These are phyloP conservation scores for Amblyjoppa proteus DNA, from an alignment of 2,888 invertebrate species.

Conservation along the genomic window DNA sequence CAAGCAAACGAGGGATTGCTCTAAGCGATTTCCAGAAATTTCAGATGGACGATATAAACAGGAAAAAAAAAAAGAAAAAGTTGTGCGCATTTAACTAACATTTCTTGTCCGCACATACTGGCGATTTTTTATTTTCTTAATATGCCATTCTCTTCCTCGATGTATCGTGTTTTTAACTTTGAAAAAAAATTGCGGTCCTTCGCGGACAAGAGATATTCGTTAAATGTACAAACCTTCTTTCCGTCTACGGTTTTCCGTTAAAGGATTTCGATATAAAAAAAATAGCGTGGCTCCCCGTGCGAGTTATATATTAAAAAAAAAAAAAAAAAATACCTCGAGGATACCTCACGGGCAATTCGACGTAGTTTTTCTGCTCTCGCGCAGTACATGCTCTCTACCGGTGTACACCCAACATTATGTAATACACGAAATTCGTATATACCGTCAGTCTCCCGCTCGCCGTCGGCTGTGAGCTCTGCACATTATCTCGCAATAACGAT, in stretches of 20 bases:
- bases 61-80: no score
- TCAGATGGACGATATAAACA: background rate
- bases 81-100: background rate
- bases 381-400: background rate
- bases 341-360: conserved; percentile 1
- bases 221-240: background rate
- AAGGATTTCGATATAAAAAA: conserved; percentile 14
- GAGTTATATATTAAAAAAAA: background rate
- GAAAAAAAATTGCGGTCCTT: background rate
- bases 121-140: background rate
- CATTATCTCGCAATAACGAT: conserved; percentile 64
- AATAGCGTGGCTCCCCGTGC: background rate
- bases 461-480: conserved; percentile 5
- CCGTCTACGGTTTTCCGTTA: background rate
- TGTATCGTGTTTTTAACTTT: no score
- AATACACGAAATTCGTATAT: conserved; percentile 10
- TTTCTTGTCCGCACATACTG: background rate
- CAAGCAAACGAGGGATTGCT: background rate
- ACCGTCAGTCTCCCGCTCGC: conserved; percentile 29
- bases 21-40: background rate
- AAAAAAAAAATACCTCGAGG: conserved; percentile 4
- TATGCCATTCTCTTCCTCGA: background rate
- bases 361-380: background rate
- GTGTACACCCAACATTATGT: conserved; percentile 1
- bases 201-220: background rate